Evolutionary conservation across 2,888 invertebrate genomes (phyloP).

Genomic region (Dioctria rufipes): DNA sequence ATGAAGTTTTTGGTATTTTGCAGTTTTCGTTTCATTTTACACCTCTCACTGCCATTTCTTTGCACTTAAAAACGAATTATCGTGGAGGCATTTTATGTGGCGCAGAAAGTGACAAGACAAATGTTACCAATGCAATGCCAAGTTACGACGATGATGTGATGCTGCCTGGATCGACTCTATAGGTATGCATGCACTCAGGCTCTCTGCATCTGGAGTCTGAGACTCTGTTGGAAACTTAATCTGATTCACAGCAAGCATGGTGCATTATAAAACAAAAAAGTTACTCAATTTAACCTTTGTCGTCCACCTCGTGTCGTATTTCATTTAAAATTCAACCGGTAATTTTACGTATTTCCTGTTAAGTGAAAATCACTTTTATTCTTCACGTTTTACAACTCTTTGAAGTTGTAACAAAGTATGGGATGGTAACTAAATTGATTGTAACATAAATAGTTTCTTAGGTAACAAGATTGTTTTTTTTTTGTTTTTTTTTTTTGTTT

Average conservation of each 20-base stretch:
- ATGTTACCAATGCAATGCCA: background rate
- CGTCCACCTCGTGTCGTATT: background rate
- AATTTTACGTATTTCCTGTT: background rate
- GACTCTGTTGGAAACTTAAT: background rate
- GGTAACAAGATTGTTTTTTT: no score
- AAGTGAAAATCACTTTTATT: conserved; percentile 1
- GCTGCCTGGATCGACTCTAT: background rate
- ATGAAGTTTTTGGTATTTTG: conserved; percentile 23
- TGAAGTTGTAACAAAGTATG: no score
- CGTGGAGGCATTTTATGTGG: conserved; percentile 18
- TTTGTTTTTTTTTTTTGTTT: no score
- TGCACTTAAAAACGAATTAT: conserved; percentile 33
- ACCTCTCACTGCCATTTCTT: conserved; percentile 19
- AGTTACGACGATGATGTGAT: background rate
- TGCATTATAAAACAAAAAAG: background rate
- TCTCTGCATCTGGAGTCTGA: background rate
- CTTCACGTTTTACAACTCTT: no score
- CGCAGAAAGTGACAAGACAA: conserved; percentile 33
- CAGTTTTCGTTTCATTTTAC: conserved; percentile 15
- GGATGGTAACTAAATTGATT: no score
- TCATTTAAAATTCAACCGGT: background rate
- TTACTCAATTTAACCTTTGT: background rate
- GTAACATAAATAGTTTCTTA: no score
- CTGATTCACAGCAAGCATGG: conserved; percentile 11
- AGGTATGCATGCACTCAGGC: background rate